Percentiles rank a stretch among this genome's conserved stretches.
Evolutionary conservation across 1,140 invertebrate species (phyloP).

Genomic region (Lepidurus arcticus): DNA sequence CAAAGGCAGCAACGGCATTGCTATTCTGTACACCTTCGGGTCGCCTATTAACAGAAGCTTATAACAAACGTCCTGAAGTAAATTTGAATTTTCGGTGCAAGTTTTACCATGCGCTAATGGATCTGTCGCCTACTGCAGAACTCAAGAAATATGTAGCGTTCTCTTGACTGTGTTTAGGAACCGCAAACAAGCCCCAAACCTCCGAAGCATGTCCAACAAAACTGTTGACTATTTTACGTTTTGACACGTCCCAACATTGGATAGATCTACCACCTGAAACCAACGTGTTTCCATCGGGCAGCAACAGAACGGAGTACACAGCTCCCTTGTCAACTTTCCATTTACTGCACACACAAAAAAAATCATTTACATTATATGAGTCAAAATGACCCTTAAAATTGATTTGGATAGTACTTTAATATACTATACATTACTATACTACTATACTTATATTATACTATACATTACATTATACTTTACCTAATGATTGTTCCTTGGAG

Average conservation of each 20-base stretch:
- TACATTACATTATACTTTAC: slow-evolving; percentile 39
- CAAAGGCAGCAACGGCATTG: slow-evolving; percentile 48
- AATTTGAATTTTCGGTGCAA: background rate
- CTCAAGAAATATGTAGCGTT: slow-evolving; percentile 55
- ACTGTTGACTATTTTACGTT: slow-evolving; percentile 53
- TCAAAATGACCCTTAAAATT: too few relatives aligned
- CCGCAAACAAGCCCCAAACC: slow-evolving; percentile 51
- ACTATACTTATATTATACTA: background rate
- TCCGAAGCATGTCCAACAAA: slow-evolving; percentile 63
- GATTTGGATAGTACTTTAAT: too few relatives aligned
- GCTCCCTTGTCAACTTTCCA: slow-evolving; percentile 62
- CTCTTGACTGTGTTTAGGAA: slow-evolving; percentile 42
- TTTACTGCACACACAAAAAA: slow-evolving; percentile 46
- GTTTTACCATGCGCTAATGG: slow-evolving; percentile 57
- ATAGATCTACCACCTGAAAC: slow-evolving; percentile 59
- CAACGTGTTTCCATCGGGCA: slow-evolving; percentile 56
- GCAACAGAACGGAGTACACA: slow-evolving; percentile 58
- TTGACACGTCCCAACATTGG: slow-evolving; percentile 58
- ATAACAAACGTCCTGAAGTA: background rate
- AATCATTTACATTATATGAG: too few relatives aligned
- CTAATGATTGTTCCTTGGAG: slow-evolving; percentile 44
- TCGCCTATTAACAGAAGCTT: slow-evolving; percentile 38
- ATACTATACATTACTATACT: too few relatives aligned
- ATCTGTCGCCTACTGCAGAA: slow-evolving; percentile 53
- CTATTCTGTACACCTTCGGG: slow-evolving; percentile 40